Percentiles rank a stretch among this genome's conserved stretches.
These are phyloP conservation scores for Phaethornis superciliosus DNA, from an alignment of 2,113 vertebrate genomes.

Conservation along the genomic window DNA sequence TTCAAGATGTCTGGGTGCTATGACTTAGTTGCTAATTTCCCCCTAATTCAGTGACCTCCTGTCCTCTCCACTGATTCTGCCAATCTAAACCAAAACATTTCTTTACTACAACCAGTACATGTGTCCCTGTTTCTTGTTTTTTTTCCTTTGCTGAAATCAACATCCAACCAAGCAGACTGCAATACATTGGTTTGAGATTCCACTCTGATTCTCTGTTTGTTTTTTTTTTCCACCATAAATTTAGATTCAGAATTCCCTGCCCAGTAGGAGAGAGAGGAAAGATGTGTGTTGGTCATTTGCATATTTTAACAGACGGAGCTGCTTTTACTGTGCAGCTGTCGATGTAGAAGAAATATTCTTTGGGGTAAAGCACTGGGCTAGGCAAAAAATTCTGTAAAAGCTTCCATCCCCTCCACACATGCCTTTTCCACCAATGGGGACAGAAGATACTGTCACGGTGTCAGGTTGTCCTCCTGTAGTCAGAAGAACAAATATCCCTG, in stretches of 20 bases:
- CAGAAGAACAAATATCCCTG: background rate
- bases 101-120: background rate
- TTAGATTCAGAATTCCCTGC: slow-evolving; percentile 68
- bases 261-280: slow-evolving; percentile 63
- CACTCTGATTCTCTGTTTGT: background rate
- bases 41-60: background rate
- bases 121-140: background rate
- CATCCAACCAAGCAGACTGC: background rate
- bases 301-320: slow-evolving; percentile 69
- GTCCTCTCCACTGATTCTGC: background rate
- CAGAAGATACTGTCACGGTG: background rate
- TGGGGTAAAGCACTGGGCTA: slow-evolving; percentile 47
- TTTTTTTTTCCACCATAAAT: slow-evolving; percentile 40
- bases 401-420: background rate
- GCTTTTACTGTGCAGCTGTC: slow-evolving; percentile 65
- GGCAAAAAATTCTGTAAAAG: slow-evolving; percentile 7
- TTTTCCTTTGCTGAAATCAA: background rate
- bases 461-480: background rate
- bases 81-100: background rate
- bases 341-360: slow-evolving; percentile 64
- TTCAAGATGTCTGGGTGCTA: background rate
- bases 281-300: slow-evolving; percentile 51
- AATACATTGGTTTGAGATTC: background rate
- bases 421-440: slow-evolving; percentile 14
- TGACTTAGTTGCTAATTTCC: background rate